Evolutionary conservation across 1,140 invertebrate species (phyloP), one percentile per base, ranked within the genome.

Genomic region (Diorhabda elongata): DNA sequence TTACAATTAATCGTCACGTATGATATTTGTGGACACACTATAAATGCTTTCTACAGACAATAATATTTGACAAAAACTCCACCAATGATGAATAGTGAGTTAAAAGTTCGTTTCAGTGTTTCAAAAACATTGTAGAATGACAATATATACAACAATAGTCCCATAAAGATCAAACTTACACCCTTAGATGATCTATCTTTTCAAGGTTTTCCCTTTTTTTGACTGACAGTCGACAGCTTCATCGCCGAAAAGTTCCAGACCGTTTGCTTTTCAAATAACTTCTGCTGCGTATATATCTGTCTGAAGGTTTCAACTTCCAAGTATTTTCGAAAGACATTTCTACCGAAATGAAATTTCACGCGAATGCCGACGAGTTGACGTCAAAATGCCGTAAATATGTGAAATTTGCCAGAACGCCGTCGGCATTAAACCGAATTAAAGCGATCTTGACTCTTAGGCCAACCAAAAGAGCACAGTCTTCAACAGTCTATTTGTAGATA

Each of bases 241-340:
- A 52, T 52, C 47, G 47, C 6, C 47, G 47, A n/a, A 6, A 52
- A 52, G 47, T 52, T 52, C 47, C 47, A 52, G 47, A 52, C 47
- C 47, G 47, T 52, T 52, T 52, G 47, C 47, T 52, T 52, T 52
- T 52, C 47, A 52, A 52, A 52, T 52, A 52, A 52, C 47, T 52
- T 52, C 47, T 52, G 47, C 47, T 52, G 47, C 47, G 47, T 52
- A 52, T 26, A 26, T 52, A 52, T 52, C 47, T 52, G 47, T 52
- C 47, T 52, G n/a, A 52, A 52, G 47, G 47, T 52, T 52, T 52
- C 47, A 52, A 52, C 47, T 52, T 52, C 47, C 47, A 52, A 52
- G 47, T 52, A 52, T 52, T 52, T 52, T 52, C 47, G 47, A 52
- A 52, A 52, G 47, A 52, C 47, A 52, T 52, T 52, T 52, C 47